A percentile compares a stretch with the other conserved stretches of the same genome.
Evolutionary conservation across 92 coral and sea anemone species (phyloP).

Genomic region (Parazoanthus darwini): DNA sequence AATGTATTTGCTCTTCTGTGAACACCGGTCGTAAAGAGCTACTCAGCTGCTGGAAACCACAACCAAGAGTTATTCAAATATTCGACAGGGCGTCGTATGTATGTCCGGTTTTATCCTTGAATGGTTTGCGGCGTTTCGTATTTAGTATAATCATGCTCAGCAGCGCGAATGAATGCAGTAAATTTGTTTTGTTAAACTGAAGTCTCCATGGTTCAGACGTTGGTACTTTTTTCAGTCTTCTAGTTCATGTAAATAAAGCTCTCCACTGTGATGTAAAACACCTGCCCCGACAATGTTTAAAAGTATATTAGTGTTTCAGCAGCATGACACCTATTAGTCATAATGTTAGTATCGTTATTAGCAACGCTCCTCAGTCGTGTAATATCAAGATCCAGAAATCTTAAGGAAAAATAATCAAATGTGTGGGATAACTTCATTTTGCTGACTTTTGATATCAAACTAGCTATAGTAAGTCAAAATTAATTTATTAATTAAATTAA

Average conservation of each 20-base stretch:
- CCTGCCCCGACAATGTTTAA: constrained; percentile 5
- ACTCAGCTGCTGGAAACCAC: not conserved
- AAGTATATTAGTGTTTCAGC: not conserved
- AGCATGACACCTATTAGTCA: not conserved
- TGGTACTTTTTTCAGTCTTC: not conserved
- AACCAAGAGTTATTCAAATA: not conserved
- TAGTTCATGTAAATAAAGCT: constrained; percentile 8
- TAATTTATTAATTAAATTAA: not conserved
- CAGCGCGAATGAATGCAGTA: not conserved
- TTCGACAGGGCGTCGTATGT: not conserved
- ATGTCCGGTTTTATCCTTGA: not conserved
- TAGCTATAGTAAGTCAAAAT: not conserved
- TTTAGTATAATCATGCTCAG: not conserved
- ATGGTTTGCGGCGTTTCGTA: not conserved
- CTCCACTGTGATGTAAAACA: constrained; percentile 3
- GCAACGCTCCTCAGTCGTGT: not conserved
- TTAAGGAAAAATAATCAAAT: not conserved
- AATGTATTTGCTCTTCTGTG: not conserved
- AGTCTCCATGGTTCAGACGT: not conserved
- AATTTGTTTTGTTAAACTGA: not conserved
- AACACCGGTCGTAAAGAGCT: not conserved
- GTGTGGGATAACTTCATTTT: too few species aligned
- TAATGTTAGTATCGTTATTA: not conserved
- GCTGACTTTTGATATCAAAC: not conserved
- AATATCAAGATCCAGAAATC: constrained; percentile 3